phyloP scores from a whole-genome alignment of 2,113 vertebrate genomes.

The Cettia cetti region DNA sequence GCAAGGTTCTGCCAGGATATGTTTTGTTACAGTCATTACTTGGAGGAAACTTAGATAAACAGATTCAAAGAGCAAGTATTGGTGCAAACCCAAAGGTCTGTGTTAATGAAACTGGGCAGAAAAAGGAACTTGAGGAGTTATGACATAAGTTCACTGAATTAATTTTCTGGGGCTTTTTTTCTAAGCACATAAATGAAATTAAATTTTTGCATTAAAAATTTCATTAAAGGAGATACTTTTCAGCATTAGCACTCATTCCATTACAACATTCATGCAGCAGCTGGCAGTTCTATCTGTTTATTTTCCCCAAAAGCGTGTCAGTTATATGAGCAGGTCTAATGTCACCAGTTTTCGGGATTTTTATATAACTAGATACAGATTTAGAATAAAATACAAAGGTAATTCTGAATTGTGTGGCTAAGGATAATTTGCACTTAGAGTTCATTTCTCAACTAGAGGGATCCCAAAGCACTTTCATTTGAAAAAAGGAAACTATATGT shows the following conservation, averaged over 20 bases:
- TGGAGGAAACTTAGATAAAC: not conserved
- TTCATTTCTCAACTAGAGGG: not conserved
- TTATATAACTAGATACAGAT: not conserved
- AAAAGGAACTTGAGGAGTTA: not conserved
- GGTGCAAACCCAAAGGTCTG: not conserved
- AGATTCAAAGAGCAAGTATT: not conserved
- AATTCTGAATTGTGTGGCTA: not conserved
- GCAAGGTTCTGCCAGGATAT: not conserved
- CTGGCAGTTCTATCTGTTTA: not conserved
- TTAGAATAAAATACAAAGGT: not conserved
- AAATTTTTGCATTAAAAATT: not conserved
- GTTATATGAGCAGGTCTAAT: not conserved
- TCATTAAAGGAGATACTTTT: not conserved
- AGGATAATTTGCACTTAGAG: constrained; percentile 2
- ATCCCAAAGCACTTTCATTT: not conserved
- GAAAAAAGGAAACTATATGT: not conserved
- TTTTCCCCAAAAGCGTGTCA: not conserved
- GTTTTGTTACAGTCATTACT: not conserved
- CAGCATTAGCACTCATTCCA: not conserved
- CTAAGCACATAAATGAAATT: not conserved
- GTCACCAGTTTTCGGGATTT: not conserved
- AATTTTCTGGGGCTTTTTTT: not conserved
- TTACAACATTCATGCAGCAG: not conserved
- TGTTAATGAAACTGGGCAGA: not conserved
- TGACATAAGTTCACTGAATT: not conserved